Percentiles rank a stretch among this genome's conserved stretches.
These are phyloP conservation scores for Zophobas morio DNA, from an alignment of 1,140 invertebrate species.

Conservation along the genomic window DNA sequence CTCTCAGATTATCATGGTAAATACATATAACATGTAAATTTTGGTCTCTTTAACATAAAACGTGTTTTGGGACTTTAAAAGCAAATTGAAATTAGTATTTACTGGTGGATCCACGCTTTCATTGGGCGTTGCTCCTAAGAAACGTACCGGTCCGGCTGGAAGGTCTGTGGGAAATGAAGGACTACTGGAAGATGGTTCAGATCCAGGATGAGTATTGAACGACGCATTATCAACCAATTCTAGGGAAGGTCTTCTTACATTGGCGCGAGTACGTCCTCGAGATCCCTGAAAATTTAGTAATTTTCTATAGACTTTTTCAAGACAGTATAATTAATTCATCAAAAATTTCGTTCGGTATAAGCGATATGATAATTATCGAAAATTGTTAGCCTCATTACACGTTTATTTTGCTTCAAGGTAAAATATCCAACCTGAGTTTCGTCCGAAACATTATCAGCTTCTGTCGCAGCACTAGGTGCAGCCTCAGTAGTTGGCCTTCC, in stretches of 20 bases:
- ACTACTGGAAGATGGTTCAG: slow-evolving; percentile 56
- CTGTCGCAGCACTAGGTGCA: slow-evolving; percentile 51
- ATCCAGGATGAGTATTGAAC: slow-evolving; percentile 78
- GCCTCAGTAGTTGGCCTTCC: slow-evolving; percentile 65
- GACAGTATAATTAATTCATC: neutral
- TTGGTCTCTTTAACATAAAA: no score
- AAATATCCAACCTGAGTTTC: slow-evolving; percentile 63
- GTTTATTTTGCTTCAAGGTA: slow-evolving; percentile 31
- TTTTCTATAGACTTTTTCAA: neutral
- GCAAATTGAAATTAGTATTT: slow-evolving; percentile 45
- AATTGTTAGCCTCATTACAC: neutral
- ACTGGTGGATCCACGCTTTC: slow-evolving; percentile 68
- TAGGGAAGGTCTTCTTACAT: slow-evolving; percentile 77
- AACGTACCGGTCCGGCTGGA: slow-evolving; percentile 72
- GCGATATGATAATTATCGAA: neutral
- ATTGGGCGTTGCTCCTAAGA: slow-evolving; percentile 73
- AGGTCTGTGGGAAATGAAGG: slow-evolving; percentile 70
- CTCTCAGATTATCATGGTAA: no score
- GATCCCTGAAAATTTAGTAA: slow-evolving; percentile 56
- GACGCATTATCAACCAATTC: slow-evolving; percentile 85
- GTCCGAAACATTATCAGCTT: slow-evolving; percentile 62
- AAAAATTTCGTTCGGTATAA: neutral
- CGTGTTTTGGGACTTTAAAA: neutral
- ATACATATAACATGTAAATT: no score
- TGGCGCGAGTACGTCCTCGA: slow-evolving; percentile 64